These are phyloP conservation scores for Heliconius ismenius DNA, from an alignment of 2,888 invertebrate species.

Conservation along the genomic window DNA sequence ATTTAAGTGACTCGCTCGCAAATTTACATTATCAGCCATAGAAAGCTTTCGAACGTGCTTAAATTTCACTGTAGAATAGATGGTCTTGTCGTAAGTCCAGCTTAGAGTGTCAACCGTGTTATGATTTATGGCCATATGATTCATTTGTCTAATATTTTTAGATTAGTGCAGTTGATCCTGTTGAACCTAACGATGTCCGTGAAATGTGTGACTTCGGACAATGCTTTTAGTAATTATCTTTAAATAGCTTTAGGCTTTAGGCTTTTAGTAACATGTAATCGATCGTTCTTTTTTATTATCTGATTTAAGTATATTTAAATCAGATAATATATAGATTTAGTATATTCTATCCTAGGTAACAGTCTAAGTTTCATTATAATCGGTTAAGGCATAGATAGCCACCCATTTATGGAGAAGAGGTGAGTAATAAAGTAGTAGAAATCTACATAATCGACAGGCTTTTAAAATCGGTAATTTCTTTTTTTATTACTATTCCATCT, in stretches of 20 bases:
- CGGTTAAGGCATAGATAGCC: background rate
- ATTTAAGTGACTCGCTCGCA: slow-evolving; percentile 25
- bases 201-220: slow-evolving; percentile 14
- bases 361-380: background rate
- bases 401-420: background rate
- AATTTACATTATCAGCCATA: slow-evolving; percentile 22
- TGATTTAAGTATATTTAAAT: no score
- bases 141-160: slow-evolving; percentile 40
- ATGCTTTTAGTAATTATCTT: slow-evolving; percentile 9
- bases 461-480: no score
- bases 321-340: no score
- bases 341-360: background rate
- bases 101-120: slow-evolving; percentile 35
- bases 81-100: slow-evolving; percentile 37
- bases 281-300: no score
- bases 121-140: slow-evolving; percentile 38
- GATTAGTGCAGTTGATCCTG: slow-evolving; percentile 25
- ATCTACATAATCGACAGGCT: no score
- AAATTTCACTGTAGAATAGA: slow-evolving; percentile 30
- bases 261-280: background rate
- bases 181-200: slow-evolving; percentile 9
- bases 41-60: slow-evolving; percentile 26
- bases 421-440: no score
- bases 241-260: background rate
- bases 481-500: no score